phyloP scores from a whole-genome alignment of 2,797 vertebrate species.

The Heteromormyrus szaboi region DNA sequence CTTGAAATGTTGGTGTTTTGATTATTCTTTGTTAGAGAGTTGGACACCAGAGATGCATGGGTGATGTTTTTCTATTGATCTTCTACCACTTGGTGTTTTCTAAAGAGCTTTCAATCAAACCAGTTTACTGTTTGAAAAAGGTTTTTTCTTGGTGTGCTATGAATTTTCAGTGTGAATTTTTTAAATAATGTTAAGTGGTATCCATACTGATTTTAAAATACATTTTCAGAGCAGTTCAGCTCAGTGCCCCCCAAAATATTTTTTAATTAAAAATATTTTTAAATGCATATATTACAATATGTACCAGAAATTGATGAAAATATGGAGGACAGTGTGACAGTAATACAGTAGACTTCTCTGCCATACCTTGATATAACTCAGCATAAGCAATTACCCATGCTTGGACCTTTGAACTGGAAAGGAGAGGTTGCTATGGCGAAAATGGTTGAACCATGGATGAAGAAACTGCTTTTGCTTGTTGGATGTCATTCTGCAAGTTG shows the following conservation, averaged over 20 bases:
- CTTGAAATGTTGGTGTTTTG: neutral
- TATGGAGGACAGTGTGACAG: neutral
- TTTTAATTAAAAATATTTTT: neutral
- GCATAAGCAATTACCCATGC: neutral
- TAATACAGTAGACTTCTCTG: neutral
- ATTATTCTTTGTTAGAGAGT: neutral
- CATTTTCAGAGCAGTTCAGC: neutral
- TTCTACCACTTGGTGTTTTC: neutral
- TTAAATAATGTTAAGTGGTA: neutral
- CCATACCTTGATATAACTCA: neutral
- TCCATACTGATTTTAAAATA: neutral
- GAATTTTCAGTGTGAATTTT: neutral
- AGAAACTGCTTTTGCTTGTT: neutral
- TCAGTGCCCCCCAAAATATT: neutral
- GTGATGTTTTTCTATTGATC: neutral
- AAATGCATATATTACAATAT: neutral
- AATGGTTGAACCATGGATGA: neutral
- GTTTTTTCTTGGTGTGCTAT: neutral
- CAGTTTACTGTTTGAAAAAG: neutral
- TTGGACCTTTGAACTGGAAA: neutral
- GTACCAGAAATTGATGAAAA: neutral
- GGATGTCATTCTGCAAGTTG: neutral
- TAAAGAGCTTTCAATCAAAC: neutral
- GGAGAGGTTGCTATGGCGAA: neutral
- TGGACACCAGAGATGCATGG: neutral